These are phyloP conservation scores for Dolichallabes microphthalmus DNA, from an alignment of 2,113 vertebrate genomes.

Conservation along the genomic window DNA sequence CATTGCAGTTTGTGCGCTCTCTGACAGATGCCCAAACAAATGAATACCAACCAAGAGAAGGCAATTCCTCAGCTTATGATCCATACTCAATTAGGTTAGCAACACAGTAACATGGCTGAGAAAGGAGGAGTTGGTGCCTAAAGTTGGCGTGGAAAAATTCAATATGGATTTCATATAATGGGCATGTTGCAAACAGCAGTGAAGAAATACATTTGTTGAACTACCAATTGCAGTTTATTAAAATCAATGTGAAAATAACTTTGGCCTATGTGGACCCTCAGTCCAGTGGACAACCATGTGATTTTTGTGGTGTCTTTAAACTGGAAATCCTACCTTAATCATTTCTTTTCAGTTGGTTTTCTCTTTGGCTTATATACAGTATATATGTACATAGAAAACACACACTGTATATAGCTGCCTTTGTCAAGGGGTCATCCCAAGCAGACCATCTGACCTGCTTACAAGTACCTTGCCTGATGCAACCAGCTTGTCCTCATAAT, in stretches of 20 bases:
- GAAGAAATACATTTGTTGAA: too few relatives aligned
- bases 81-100: not conserved
- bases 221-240: not conserved
- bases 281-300: not conserved
- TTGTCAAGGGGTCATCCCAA: too few relatives aligned
- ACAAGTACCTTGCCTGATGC: too few relatives aligned
- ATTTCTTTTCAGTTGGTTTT: too few relatives aligned
- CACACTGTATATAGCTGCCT: too few relatives aligned
- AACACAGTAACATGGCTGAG: not conserved
- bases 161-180: not conserved
- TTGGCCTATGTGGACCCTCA: not conserved
- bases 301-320: not conserved
- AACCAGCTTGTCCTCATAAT: too few relatives aligned
- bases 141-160: not conserved
- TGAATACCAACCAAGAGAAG: not conserved
- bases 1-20: too few relatives aligned
- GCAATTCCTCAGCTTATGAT: too few relatives aligned
- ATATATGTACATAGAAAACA: too few relatives aligned
- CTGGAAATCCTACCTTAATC: too few relatives aligned
- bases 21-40: not conserved
- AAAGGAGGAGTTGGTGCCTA: not conserved
- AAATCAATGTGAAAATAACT: not conserved
- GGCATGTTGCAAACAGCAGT: not conserved
- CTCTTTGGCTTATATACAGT: too few relatives aligned
- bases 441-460: too few relatives aligned